These are phyloP conservation scores for Apus apus DNA, from an alignment of 2,113 vertebrate genomes.

Conservation along the genomic window DNA sequence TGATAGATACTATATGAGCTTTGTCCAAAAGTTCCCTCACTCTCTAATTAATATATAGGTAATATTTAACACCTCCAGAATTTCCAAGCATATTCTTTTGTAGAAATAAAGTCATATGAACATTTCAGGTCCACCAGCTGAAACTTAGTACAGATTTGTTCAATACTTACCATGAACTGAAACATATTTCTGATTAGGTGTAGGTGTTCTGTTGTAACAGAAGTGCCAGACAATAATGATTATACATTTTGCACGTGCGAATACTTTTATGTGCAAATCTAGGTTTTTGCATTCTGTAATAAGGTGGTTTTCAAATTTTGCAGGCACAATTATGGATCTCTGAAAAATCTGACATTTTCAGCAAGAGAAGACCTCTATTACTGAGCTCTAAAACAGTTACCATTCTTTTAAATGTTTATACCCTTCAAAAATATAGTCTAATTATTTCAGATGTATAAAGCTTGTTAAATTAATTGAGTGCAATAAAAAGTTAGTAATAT, in stretches of 20 bases:
- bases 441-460: background rate
- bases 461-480: background rate
- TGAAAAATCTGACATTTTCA: background rate
- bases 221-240: background rate
- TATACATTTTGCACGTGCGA: constrained; percentile 5
- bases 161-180: background rate
- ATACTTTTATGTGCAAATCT: background rate
- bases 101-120: background rate
- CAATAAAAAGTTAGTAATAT: background rate
- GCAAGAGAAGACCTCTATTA: background rate
- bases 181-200: background rate
- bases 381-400: background rate
- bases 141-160: background rate
- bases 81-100: background rate
- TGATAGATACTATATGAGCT: background rate
- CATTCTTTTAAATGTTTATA: background rate
- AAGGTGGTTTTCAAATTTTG: background rate
- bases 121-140: background rate
- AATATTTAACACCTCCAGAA: background rate
- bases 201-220: background rate
- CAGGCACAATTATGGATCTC: background rate
- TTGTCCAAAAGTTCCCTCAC: background rate
- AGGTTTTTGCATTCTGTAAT: background rate
- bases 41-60: background rate
- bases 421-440: background rate